phyloP scores from a whole-genome alignment of 2,888 invertebrate genomes.

The Lithophane leautieri region DNA sequence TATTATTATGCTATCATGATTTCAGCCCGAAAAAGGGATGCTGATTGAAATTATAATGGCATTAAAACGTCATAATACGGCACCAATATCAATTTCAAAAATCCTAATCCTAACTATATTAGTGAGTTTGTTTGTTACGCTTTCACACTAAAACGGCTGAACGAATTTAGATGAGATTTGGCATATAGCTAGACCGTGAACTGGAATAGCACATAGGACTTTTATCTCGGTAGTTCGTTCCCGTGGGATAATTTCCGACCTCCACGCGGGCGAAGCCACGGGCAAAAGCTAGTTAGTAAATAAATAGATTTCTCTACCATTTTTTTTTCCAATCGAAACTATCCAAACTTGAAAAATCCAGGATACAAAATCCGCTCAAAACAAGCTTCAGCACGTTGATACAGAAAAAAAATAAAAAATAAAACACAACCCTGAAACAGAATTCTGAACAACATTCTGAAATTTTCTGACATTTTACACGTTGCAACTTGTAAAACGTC shows the following conservation, averaged over 20 bases:
- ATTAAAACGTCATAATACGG: not conserved
- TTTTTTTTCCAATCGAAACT: not conserved
- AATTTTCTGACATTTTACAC: no score
- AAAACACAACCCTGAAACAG: conserved; percentile 12
- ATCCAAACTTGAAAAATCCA: not conserved
- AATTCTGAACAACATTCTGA: not conserved
- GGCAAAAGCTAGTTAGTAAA: not conserved
- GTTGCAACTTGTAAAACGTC: conserved; percentile 10
- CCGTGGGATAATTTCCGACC: no score
- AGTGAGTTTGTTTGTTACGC: no score
- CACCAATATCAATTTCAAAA: not conserved
- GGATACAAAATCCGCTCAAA: not conserved
- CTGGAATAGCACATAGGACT: no score
- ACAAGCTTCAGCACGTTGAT: not conserved
- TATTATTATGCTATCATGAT: not conserved
- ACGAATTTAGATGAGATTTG: no score
- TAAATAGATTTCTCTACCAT: not conserved
- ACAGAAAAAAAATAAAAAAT: not conserved
- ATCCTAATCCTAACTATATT: no score
- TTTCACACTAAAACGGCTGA: no score
- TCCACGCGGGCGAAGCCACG: no score
- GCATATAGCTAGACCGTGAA: no score
- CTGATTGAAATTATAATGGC: not conserved
- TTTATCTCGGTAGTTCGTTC: no score
- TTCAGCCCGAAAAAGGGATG: not conserved